These are phyloP conservation scores for Illadopsis cleaveri DNA, from an alignment of 2,113 vertebrate species.

Conservation along the genomic window DNA sequence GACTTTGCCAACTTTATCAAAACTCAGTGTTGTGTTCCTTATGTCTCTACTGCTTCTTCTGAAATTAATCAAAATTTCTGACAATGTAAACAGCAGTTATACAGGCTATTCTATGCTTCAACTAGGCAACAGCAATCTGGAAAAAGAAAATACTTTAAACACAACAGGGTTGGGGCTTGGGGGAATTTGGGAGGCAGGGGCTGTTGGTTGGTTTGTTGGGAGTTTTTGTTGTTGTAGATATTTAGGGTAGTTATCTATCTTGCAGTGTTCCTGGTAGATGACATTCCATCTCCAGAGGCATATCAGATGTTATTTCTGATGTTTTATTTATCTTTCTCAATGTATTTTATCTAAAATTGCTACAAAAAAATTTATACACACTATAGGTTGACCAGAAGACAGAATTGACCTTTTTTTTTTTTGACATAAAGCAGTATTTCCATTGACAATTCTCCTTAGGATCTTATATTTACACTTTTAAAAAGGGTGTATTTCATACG, in stretches of 20 bases:
- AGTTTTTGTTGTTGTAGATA: neutral
- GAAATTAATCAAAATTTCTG: neutral
- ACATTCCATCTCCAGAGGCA: neutral
- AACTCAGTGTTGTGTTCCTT: neutral
- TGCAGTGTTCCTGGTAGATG: neutral
- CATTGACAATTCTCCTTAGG: neutral
- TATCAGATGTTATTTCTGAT: neutral
- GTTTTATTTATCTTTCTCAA: neutral
- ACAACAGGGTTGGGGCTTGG: neutral
- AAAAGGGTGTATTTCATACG: neutral
- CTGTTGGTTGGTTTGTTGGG: neutral
- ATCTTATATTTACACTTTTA: neutral
- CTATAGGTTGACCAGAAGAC: neutral
- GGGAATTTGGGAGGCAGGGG: accelerated
- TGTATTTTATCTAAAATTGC: neutral
- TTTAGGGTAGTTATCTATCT: neutral
- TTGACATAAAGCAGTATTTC: neutral
- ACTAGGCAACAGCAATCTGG: neutral
- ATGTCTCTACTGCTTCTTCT: neutral
- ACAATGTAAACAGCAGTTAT: neutral
- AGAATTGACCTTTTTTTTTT: neutral
- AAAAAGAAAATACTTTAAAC: neutral
- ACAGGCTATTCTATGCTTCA: neutral
- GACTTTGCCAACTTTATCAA: neutral
- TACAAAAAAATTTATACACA: neutral